Evolutionary conservation across 64 coral and sea anemone genomes (phyloP), one percentile per base, ranked within the genome.

Genomic region (Pachyseris speciosa): DNA sequence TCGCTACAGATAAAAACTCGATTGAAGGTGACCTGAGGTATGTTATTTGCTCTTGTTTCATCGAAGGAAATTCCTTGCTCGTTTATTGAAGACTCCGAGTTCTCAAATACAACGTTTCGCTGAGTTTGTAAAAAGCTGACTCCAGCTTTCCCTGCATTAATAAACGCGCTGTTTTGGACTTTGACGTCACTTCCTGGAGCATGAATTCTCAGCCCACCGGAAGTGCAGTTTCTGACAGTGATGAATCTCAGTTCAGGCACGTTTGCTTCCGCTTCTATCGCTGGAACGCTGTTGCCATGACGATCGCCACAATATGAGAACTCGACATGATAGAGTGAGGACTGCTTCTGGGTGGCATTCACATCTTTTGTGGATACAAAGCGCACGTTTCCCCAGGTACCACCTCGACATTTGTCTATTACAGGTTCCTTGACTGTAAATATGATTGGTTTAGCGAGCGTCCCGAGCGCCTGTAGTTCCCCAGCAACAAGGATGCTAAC

Each of bases 401-500:
- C 38, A 8, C 29, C 84, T 22, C 24, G 37, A 53, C 94, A 96
- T 40, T 78, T 83, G 8, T 37, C 36, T 30, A 5, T 26, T 29
- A 33, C 37, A 57, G 89, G 79, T 7, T 88, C 69, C 0, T 51
- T 59, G 8, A 87, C n/a, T 7, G 85, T 92, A 19, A 96, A 96
- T 8, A 31, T 17, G 13, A 96, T 51, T 52, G 31, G 85, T 36
- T 58, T 87, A 37, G 61, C 43, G 17, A 31, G 38, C 15, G 94
- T 96, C 25, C 94, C 94, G 19, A 71, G 74, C 12, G 84, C 94
- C n/a, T 80, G 68, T 4, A 96, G 75, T 29, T 89, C 81, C 31
- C 94, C 94, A 38, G 92, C 52, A 20, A 96, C 67, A 71, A 96
- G 89, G 22, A 96, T 64, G 48, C 94, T 96, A 3, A 53, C 67